Conservation (phyloP, 2,113 vertebrate species). For the Orcinus orca region DNA sequence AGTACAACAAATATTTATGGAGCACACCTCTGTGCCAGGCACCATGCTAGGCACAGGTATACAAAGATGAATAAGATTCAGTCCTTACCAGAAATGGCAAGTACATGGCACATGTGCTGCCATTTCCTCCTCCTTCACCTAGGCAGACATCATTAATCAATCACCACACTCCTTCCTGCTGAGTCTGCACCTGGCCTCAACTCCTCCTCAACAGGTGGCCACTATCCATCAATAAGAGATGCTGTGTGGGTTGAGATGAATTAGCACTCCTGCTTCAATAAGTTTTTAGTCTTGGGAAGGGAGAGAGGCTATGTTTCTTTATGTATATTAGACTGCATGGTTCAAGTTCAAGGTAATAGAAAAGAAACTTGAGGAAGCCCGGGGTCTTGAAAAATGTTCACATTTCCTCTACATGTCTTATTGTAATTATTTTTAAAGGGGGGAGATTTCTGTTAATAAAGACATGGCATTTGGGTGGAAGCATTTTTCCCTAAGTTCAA, state of each 20-base stretch:
- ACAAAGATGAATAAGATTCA: slow-evolving; percentile 29
- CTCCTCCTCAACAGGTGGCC: neutral
- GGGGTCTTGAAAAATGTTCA: neutral
- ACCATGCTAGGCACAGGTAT: slow-evolving; percentile 26
- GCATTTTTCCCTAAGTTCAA: neutral
- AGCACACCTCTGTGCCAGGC: neutral
- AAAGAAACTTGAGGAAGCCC: neutral
- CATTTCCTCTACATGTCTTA: neutral
- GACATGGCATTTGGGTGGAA: neutral
- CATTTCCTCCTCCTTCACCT: neutral
- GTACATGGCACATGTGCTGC: neutral
- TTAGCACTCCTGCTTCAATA: neutral
- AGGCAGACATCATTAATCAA: slow-evolving; percentile 51
- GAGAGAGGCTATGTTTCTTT: neutral
- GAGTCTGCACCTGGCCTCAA: neutral
- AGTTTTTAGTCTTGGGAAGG: neutral
- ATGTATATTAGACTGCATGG: neutral
- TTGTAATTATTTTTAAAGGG: neutral
- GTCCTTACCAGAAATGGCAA: slow-evolving; percentile 1
- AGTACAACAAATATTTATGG: slow-evolving; percentile 42
- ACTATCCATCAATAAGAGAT: neutral
- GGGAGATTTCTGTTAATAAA: neutral
- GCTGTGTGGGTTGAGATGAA: neutral
- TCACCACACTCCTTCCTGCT: neutral
- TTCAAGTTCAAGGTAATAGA: slow-evolving; percentile 25